phyloP scores from a whole-genome alignment of 2,797 vertebrate genomes.

The Triplophysa yarkandensis region DNA sequence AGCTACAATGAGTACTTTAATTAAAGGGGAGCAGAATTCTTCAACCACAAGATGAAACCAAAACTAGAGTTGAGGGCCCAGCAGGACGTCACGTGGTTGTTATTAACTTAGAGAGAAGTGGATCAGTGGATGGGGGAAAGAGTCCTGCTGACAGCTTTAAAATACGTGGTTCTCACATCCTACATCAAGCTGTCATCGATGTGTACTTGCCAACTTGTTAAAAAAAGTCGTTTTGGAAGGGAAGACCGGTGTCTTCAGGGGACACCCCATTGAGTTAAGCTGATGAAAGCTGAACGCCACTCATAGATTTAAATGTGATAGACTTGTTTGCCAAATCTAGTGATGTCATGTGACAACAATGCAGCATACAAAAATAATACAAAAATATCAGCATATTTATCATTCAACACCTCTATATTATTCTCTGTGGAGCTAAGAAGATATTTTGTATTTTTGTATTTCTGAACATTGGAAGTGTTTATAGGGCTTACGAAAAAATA shows the following conservation, averaged over 20 bases:
- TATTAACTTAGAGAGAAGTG: conserved; percentile 55
- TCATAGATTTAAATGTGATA: not conserved
- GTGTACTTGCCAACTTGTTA: conserved; percentile 57
- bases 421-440: no score
- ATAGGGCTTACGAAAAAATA: no score
- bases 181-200: conserved; percentile 67
- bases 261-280: conserved; percentile 8
- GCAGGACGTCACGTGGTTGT: conserved; percentile 56
- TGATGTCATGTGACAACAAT: no score
- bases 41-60: conserved; percentile 58
- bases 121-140: not conserved
- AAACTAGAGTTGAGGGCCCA: conserved; percentile 53
- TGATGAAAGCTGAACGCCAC: not conserved
- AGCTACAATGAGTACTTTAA: conserved; percentile 46
- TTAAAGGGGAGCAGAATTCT: conserved; percentile 58
- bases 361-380: no score
- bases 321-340: no score
- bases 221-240: conserved; percentile 61
- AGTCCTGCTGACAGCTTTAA: conserved; percentile 62
- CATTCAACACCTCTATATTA: no score
- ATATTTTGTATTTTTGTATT: no score
- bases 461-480: no score
- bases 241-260: conserved; percentile 40
- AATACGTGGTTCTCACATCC: conserved; percentile 60
- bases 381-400: no score